Evolutionary conservation across 2,888 invertebrate species (phyloP).

Genomic region (Ferrisia virgata): DNA sequence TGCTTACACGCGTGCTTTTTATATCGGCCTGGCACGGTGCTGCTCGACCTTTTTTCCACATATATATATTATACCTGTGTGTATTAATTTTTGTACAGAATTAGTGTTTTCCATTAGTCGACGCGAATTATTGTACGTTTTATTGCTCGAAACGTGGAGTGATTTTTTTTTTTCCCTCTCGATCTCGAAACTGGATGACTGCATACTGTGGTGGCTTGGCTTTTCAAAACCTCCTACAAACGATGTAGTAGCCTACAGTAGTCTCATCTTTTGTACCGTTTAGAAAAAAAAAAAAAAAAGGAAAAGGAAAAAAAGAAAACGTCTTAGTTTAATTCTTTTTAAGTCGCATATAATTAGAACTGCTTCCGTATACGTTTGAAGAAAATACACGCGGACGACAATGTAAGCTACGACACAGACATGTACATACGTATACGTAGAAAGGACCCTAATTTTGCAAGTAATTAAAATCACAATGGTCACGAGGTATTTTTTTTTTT

Average conservation of each 20-base stretch:
- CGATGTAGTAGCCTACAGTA: not conserved
- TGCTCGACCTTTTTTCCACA: not conserved
- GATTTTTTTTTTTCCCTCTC: not conserved
- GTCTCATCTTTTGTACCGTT: not conserved
- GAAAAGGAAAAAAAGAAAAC: not conserved
- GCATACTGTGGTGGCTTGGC: too few relatives aligned
- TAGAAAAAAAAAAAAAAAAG: not conserved
- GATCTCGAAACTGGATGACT: too few relatives aligned
- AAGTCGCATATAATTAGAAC: slow-evolving; percentile 20
- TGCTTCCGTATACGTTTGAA: not conserved
- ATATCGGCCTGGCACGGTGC: too few relatives aligned
- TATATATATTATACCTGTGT: not conserved
- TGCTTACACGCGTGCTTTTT: not conserved
- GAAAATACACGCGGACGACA: not conserved
- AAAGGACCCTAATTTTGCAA: slow-evolving; percentile 26
- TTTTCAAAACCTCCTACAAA: not conserved
- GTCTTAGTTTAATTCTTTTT: slow-evolving; percentile 22
- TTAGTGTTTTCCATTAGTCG: not conserved
- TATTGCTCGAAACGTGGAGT: not conserved
- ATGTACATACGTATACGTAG: not conserved
- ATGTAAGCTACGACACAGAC: not conserved
- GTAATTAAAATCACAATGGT: slow-evolving; percentile 38
- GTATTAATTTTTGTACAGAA: not conserved
- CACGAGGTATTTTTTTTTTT: slow-evolving; percentile 26
- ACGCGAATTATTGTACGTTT: not conserved